Percentiles rank a stretch among this genome's conserved stretches.
These are phyloP conservation scores for Clusia tigrina DNA, from an alignment of 2,888 invertebrate species.

Conservation along the genomic window DNA sequence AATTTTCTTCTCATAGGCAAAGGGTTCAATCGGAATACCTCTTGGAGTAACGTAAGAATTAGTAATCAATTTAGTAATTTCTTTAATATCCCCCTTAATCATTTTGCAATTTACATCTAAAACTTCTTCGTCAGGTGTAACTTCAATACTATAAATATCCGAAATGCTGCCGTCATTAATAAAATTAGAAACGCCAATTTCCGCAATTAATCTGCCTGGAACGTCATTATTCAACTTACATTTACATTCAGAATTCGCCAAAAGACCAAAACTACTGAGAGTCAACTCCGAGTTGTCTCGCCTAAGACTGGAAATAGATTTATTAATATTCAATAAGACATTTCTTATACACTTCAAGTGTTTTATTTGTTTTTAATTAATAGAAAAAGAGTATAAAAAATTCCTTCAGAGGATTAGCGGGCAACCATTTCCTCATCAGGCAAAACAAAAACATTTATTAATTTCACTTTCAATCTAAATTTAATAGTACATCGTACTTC, in stretches of 20 bases:
- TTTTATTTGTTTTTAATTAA: slow-evolving; percentile 1
- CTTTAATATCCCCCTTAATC: neutral
- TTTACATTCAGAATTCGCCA: neutral
- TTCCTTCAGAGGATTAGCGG: too few species aligned
- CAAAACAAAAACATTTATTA: slow-evolving; percentile 12
- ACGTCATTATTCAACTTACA: neutral
- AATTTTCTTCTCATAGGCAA: slow-evolving; percentile 23
- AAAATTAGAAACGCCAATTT: neutral
- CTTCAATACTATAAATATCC: slow-evolving; percentile 19
- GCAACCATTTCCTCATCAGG: slow-evolving; percentile 22
- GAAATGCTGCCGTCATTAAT: too few species aligned
- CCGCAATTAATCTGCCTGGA: neutral
- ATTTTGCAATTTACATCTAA: slow-evolving; percentile 13
- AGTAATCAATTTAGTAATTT: slow-evolving; percentile 12
- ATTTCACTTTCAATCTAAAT: slow-evolving; percentile 20
- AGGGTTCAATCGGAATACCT: slow-evolving; percentile 8
- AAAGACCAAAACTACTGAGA: neutral
- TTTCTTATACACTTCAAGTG: neutral
- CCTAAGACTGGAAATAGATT: neutral
- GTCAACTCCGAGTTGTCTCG: neutral
- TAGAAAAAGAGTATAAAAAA: slow-evolving; percentile 26
- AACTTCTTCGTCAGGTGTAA: neutral
- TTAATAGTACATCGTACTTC: slow-evolving; percentile 17
- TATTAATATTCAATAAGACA: neutral
- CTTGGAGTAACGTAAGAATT: slow-evolving; percentile 1